A percentile compares a stretch with the other conserved stretches of the same genome.
Evolutionary conservation across 2,888 invertebrate genomes (phyloP).

Genomic region (Congeria kusceri): DNA sequence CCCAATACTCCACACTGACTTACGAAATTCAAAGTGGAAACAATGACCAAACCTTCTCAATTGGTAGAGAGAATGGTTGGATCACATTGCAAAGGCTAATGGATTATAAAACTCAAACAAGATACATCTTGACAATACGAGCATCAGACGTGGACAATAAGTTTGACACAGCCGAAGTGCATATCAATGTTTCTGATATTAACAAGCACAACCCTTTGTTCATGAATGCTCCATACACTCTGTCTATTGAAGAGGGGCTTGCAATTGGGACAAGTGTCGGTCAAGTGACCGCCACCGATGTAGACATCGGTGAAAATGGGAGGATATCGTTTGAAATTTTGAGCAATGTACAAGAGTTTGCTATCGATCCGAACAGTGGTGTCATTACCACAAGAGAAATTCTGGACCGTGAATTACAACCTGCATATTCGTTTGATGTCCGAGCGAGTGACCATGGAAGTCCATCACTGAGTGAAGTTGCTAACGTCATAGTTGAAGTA

Average conservation of each 20-base stretch:
- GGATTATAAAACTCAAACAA: conserved; percentile 96
- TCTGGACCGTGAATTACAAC: conserved; percentile 93
- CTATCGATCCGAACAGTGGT: conserved; percentile 96
- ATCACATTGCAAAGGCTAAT: conserved; percentile 94
- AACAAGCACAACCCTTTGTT: conserved; percentile 97
- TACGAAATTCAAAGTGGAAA: conserved; percentile 90
- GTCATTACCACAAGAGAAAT: conserved; percentile 94
- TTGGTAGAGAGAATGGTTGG: conserved; percentile 92
- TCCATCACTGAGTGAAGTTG: conserved; percentile 96
- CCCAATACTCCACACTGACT: conserved; percentile 94
- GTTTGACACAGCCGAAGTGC: conserved; percentile 94
- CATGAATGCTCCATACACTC: conserved; percentile 96
- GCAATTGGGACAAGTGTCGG: conserved; percentile 96
- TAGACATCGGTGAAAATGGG: conserved; percentile 97
- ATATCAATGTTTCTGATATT: conserved; percentile 96
- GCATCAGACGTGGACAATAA: conserved; percentile 95
- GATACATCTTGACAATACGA: conserved; percentile 88
- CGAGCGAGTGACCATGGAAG: conserved; percentile 97
- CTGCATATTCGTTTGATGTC: conserved; percentile 93
- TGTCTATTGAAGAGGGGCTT: conserved; percentile 95
- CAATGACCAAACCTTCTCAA: conserved; percentile 89
- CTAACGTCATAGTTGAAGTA: conserved; percentile 94
- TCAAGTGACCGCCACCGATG: conserved; percentile 96
- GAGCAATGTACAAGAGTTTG: conserved; percentile 87
- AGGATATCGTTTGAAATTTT: conserved; percentile 86